Percentiles rank a stretch among this genome's conserved stretches.
Conservation (phyloP, 2,113 vertebrate species). For the Carettochelys insculpta region DNA sequence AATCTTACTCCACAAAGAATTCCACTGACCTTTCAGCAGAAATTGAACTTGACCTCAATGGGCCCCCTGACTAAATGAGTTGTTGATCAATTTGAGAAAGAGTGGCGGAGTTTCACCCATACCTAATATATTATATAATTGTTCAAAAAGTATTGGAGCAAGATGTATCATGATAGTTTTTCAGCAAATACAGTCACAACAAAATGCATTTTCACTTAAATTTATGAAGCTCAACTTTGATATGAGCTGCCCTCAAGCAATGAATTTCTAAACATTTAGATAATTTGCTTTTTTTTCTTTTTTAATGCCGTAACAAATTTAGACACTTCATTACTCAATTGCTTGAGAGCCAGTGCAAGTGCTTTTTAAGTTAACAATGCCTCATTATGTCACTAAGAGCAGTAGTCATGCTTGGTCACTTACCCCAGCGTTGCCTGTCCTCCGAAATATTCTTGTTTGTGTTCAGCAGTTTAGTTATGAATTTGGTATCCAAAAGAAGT, state of each 20-base stretch:
- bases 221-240: not conserved
- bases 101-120: no score
- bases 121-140: not conserved
- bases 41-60: not conserved
- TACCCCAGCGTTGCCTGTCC: not conserved
- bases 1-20: not conserved
- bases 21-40: not conserved
- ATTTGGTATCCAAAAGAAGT: not conserved
- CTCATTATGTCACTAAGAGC: not conserved
- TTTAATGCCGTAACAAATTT: not conserved
- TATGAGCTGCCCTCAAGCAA: not conserved
- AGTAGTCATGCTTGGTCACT: not conserved
- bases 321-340: not conserved
- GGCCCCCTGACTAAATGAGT: not conserved
- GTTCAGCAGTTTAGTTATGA: not conserved
- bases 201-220: not conserved
- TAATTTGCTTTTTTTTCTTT: not conserved
- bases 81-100: not conserved
- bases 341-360: not conserved
- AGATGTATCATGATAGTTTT: not conserved
- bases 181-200: not conserved
- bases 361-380: not conserved
- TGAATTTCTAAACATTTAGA: not conserved
- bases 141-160: not conserved
- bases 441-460: not conserved